Evolutionary conservation across 1,140 invertebrate genomes (phyloP).

Genomic region (Octopus bimaculoides): DNA sequence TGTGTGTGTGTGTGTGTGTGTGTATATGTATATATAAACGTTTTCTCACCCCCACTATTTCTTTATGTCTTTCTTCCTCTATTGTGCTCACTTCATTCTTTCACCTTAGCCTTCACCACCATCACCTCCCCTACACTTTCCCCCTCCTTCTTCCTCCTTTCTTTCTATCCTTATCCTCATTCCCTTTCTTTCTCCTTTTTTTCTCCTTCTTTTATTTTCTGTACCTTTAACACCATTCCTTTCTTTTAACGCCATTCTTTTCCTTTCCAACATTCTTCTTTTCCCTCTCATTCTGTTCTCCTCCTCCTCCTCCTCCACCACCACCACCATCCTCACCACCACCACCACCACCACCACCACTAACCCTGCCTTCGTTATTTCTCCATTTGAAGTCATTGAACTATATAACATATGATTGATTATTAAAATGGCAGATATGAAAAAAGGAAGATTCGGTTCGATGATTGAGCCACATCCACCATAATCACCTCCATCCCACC

Average conservation of each 20-base stretch:
- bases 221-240: neutral
- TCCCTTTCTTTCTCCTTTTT: neutral
- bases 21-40: no score
- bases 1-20: no score
- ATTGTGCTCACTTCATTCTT: neutral
- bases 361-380: neutral
- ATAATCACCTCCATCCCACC: no score
- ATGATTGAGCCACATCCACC: no score
- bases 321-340: neutral
- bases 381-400: neutral
- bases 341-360: neutral
- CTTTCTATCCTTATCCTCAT: neutral
- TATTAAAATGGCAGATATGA: no score
- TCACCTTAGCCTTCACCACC: neutral
- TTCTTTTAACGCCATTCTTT: neutral
- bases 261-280: neutral
- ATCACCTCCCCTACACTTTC: neutral
- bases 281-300: neutral
- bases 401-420: no score
- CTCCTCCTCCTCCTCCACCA: neutral
- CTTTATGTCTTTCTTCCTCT: neutral
- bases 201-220: neutral
- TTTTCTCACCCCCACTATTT: neutral
- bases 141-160: neutral
- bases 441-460: no score